A percentile compares a stretch with the other conserved stretches of the same genome.
These are phyloP conservation scores for Atherinosoma microstoma DNA, from an alignment of 2,797 vertebrate species.

Conservation along the genomic window DNA sequence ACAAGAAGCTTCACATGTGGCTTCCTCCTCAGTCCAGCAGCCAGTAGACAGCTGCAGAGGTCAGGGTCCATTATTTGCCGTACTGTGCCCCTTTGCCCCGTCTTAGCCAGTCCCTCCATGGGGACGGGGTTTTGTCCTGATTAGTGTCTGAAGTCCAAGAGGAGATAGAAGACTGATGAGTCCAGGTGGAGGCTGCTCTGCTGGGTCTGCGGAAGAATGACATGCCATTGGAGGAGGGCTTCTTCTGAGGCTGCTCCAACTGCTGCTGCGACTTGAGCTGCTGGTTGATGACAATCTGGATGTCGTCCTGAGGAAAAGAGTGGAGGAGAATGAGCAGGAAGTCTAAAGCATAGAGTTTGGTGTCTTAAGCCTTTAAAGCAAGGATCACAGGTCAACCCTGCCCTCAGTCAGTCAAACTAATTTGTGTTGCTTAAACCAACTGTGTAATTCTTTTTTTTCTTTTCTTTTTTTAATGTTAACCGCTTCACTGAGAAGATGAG, in stretches of 20 bases:
- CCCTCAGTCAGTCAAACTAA: background rate
- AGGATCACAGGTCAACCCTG: too few relatives aligned
- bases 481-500: too few relatives aligned
- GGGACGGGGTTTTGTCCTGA: conserved; percentile 67
- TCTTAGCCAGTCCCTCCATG: conserved; percentile 85
- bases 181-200: conserved; percentile 51
- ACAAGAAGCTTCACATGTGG: conserved; percentile 13
- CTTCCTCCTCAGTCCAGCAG: conserved; percentile 10
- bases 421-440: background rate
- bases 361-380: background rate
- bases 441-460: too few relatives aligned
- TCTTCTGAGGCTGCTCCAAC: conserved; percentile 73
- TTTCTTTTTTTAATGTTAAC: too few relatives aligned
- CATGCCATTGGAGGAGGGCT: conserved; percentile 62
- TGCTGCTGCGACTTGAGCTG: conserved; percentile 84
- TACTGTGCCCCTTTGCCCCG: conserved; percentile 75
- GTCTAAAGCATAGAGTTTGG: background rate
- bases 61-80: conserved; percentile 59
- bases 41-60: background rate
- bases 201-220: conserved; percentile 75
- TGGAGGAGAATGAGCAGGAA: conserved; percentile 22
- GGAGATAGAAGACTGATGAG: conserved; percentile 46
- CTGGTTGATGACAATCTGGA: conserved; percentile 85
- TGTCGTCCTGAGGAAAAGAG: conserved; percentile 82
- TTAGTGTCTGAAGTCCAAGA: conserved; percentile 65